Evolutionary conservation across 2,888 invertebrate genomes (phyloP).

Genomic region (Leptogaster cylindrica): DNA sequence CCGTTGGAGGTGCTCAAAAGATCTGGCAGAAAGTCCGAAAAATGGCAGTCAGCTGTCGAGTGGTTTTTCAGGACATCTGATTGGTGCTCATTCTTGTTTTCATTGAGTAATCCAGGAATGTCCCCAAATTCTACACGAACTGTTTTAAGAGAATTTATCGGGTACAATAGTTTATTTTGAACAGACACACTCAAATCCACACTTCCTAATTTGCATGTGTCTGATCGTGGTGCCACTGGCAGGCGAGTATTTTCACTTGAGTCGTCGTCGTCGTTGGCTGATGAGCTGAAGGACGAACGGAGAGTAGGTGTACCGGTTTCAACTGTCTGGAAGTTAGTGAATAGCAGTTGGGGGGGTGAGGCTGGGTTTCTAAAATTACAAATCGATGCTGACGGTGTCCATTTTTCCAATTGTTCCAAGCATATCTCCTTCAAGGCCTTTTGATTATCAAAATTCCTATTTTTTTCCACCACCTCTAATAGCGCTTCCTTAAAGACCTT

Average conservation of each 20-base stretch:
- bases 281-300: too few species aligned
- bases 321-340: not conserved
- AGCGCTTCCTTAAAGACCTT: not conserved
- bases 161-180: not conserved
- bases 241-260: too few species aligned
- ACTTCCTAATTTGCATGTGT: too few species aligned
- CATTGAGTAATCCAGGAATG: not conserved
- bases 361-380: not conserved
- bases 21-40: slow-evolving; percentile 19
- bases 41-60: not conserved
- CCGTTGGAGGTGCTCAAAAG: slow-evolving; percentile 14
- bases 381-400: not conserved
- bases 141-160: not conserved
- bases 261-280: too few species aligned
- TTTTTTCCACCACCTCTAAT: not conserved
- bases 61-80: too few species aligned
- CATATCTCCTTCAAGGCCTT: not conserved
- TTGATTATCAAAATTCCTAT: not conserved
- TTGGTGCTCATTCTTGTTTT: not conserved
- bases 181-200: not conserved
- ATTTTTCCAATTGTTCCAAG: not conserved
- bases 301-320: not conserved
- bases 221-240: too few species aligned
- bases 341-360: not conserved
- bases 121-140: not conserved